These are phyloP conservation scores for Gymnothorax javanicus DNA, from an alignment of 2,797 vertebrate species.

Conservation along the genomic window DNA sequence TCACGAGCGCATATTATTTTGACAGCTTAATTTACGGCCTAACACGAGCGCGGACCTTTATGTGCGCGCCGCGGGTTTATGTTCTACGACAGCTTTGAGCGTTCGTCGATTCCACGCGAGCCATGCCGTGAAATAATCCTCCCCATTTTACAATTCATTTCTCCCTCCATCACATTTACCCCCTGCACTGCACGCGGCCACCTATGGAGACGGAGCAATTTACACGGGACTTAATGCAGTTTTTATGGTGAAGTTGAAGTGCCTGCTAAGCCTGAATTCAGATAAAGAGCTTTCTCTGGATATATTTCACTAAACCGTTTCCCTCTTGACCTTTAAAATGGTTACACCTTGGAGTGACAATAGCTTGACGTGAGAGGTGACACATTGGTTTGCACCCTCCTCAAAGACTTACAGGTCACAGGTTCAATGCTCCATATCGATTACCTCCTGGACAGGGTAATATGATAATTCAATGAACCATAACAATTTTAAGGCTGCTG, in stretches of 20 bases:
- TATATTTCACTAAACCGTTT: conserved; percentile 4
- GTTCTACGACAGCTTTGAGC: background rate
- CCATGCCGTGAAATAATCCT: background rate
- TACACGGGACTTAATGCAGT: background rate
- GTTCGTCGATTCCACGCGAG: background rate
- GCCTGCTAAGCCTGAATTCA: background rate
- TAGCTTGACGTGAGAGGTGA: background rate
- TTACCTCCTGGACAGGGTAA: conserved; percentile 5
- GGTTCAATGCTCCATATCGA: conserved; percentile 11
- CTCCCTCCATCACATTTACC: background rate
- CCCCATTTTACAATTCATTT: background rate
- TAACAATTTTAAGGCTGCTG: background rate
- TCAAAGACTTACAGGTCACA: background rate
- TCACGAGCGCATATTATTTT: conserved; percentile 17
- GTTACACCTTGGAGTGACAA: background rate
- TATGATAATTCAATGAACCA: background rate
- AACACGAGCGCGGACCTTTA: conserved; percentile 1
- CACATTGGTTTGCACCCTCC: background rate
- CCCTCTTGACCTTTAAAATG: conserved; percentile 13
- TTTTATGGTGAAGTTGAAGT: background rate
- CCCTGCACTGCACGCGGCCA: background rate
- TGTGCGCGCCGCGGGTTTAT: background rate
- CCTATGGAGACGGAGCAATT: background rate
- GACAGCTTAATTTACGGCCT: conserved; percentile 18
- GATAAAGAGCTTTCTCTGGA: background rate